Percentiles rank a stretch among this genome's conserved stretches.
Conservation (phyloP, 2,113 vertebrate species). For the Malurus melanocephalus region DNA sequence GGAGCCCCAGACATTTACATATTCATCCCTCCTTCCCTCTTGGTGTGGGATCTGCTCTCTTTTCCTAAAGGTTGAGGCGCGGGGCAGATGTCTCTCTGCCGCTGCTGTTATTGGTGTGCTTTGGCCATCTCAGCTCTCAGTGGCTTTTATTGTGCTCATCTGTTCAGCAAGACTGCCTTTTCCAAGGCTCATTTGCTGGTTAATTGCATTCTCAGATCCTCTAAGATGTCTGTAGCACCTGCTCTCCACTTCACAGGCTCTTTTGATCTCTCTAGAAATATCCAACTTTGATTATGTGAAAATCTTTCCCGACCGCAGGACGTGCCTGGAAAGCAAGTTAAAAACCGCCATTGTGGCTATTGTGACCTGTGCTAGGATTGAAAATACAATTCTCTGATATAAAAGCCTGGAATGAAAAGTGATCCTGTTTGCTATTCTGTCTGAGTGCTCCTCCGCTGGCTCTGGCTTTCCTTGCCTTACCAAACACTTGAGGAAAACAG, state of each 20-base stretch:
- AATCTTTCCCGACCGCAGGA: constrained; percentile 63
- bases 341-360: constrained; percentile 35
- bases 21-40: constrained; percentile 67
- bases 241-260: constrained; percentile 72
- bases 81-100: constrained; percentile 59
- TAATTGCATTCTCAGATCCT: constrained; percentile 80
- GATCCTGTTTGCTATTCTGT: constrained; percentile 13
- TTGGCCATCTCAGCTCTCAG: constrained; percentile 56
- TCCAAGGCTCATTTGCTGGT: constrained; percentile 75
- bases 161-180: constrained; percentile 65
- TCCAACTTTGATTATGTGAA: constrained; percentile 73
- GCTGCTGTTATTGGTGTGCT: constrained; percentile 58
- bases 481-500: not conserved
- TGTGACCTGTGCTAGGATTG: constrained; percentile 28
- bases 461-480: not conserved
- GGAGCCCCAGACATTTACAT: constrained; percentile 70
- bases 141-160: constrained; percentile 68
- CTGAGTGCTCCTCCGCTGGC: not conserved
- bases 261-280: constrained; percentile 77
- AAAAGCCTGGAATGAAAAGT: constrained; percentile 14
- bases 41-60: constrained; percentile 8
- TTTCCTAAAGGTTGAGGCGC: constrained; percentile 66
- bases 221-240: constrained; percentile 71
- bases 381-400: constrained; percentile 18
- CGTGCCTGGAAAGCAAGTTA: constrained; percentile 65